Conservation (phyloP, 92 coral and sea anemone species). For the Paramuricea clavata region DNA sequence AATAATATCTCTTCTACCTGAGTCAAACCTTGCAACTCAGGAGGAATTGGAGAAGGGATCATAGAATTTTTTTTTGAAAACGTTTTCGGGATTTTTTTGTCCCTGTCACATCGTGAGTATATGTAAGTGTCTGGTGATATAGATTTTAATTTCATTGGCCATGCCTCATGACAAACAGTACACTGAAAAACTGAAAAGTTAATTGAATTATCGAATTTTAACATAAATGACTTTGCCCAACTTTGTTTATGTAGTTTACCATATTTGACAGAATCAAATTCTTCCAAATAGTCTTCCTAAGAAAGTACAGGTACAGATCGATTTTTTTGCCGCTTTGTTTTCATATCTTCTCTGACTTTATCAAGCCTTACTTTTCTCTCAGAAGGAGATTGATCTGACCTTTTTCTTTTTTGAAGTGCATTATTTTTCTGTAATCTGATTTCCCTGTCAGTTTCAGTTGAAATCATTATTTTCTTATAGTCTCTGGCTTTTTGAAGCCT, state of each 20-base stretch:
- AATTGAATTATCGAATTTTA: slow-evolving; percentile 56
- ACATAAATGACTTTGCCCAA: slow-evolving; percentile 55
- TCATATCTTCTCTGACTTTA: slow-evolving; percentile 14
- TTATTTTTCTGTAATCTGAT: slow-evolving; percentile 13
- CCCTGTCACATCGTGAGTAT: slow-evolving; percentile 60
- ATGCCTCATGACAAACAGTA: slow-evolving; percentile 60
- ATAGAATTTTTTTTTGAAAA: slow-evolving; percentile 54
- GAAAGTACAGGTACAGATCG: not conserved
- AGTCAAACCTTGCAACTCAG: slow-evolving; percentile 38
- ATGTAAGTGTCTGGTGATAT: slow-evolving; percentile 21
- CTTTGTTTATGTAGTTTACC: slow-evolving; percentile 68
- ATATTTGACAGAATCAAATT: slow-evolving; percentile 40
- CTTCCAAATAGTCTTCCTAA: not conserved
- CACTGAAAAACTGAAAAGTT: slow-evolving; percentile 56
- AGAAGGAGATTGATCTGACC: slow-evolving; percentile 29
- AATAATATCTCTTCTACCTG: not conserved
- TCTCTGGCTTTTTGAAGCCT: slow-evolving; percentile 56
- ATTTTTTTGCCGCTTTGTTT: not conserved
- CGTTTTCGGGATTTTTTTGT: slow-evolving; percentile 48
- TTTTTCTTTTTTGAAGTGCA: slow-evolving; percentile 28
- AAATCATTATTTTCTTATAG: slow-evolving; percentile 43
- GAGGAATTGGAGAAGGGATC: slow-evolving; percentile 58
- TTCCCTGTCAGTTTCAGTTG: slow-evolving; percentile 37
- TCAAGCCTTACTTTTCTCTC: slow-evolving; percentile 21
- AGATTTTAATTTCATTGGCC: slow-evolving; percentile 64